Evolutionary conservation across 2,797 vertebrate genomes (phyloP), one percentile per base, ranked within the genome.

Genomic region (Enteromius anoplus): DNA sequence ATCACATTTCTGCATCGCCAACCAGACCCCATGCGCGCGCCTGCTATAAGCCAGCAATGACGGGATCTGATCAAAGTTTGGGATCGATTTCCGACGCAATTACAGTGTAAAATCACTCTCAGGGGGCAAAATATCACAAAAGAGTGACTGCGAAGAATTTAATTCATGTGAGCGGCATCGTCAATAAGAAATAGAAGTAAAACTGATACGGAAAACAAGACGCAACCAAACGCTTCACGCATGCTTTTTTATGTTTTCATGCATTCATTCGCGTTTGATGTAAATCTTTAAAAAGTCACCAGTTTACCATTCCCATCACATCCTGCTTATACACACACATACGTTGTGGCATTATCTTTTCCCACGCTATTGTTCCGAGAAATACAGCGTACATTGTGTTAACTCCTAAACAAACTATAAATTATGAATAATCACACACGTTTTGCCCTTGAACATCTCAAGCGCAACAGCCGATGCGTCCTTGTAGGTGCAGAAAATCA

Each of bases 21-120:
- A 85, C 85, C 88, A 86, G 72, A 66, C 55, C 53, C 40, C 42
- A 78, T 83, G 34, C 45, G 82, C 84, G 85, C 75, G 86, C 73
- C 68, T 0, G 88, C 86, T 64, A 23, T 37, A 77, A 42, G 29
- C 69, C 49, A 88, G 78, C 55, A 45, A 64, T 72, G 85, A 88
- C 84, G 89, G 87, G 89, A 78, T 83, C 42, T 84, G 84, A 92
- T 93, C 90, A 93, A 94, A 95, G 93, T 94, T 93, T 88, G 87
- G 86, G 88, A 86, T 58, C 51, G 80, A 84, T 75, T 75, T 51
- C 45, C 23, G 55, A 49, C 55, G 75, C 37, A 80, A 68, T 72
- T 79, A 60, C 17, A 60, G 23, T 12, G 9, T 40, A 17, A 69
- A 70, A 49, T 62, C 64, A 5, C 40, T 42, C 12, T 19, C 19